Base-by-base conservation (phyloP, 1,140 invertebrate species). In the Anthonomus grandis region DNA sequence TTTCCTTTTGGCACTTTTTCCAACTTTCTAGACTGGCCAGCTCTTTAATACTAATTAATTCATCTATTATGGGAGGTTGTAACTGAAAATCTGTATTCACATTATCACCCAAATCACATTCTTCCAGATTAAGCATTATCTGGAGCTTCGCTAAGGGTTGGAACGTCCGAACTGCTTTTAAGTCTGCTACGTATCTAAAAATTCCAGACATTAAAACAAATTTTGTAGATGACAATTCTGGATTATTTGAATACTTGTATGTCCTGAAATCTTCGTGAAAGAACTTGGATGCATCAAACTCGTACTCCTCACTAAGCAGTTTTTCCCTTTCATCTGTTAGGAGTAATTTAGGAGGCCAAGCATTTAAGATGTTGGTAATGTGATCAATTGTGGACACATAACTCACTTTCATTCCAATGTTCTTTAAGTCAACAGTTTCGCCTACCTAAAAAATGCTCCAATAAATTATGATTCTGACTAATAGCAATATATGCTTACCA, bases 21-120 rank as follows among this genome's bases (percentile, higher is more conserved):
- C 79, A 81, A 2, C 71, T 74, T 66, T 80, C 76, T 3, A 81
- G 68, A 47, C 81, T 78, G 18, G 75, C 68, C 12, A 79, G 70
- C 59, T 79, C 78, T 71, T 78, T 78, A 18, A 79, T 72, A 1
- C 70, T 71, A 41, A 79, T 68, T 55, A 70, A 69, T 23, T 79
- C 76, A 48, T 79, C 73, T 9, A 79, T 57, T 52, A 77, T 73
- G 17, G 73, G 70, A 10, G 76, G 76, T n/a, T 67, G 68, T 19
- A 77, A 63, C 60, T 73, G 70, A 62, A 74, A 71, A 38, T 61
- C 38, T n/a, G 15, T 52, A 18, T 56, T 52, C 24, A 41, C 37
- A 12, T 50, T 48, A 12, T 55, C 15, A 12, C 45, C 22, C 2
- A 63, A 65, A 38, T 73, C 74, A 49, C 65, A 53, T 62, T 75